Conservation (phyloP, 2,888 invertebrate genomes). For the Nemapogon koenigi region DNA sequence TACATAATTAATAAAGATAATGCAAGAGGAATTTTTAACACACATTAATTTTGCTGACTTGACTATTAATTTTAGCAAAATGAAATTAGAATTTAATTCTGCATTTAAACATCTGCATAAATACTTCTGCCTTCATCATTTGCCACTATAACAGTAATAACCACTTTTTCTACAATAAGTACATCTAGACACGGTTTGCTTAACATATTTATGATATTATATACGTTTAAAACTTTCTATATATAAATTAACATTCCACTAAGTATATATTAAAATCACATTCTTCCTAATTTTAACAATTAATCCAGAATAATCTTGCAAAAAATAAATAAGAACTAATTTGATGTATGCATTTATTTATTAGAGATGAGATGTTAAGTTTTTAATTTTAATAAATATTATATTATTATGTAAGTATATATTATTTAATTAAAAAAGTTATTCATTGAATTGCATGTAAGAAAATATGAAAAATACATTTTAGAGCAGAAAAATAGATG, state of each 20-base stretch:
- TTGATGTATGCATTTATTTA: too few species aligned
- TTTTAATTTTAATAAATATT: background rate
- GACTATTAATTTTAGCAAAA: too few species aligned
- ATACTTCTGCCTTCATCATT: too few species aligned
- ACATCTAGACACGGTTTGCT: too few species aligned
- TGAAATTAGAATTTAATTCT: too few species aligned
- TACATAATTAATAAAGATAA: too few species aligned
- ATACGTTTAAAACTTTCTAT: conserved; percentile 33
- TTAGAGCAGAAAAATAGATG: conserved; percentile 1
- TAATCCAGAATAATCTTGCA: conserved; percentile 44
- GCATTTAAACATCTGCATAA: too few species aligned
- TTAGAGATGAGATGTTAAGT: too few species aligned
- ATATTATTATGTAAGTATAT: background rate
- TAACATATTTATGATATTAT: conserved; percentile 45
- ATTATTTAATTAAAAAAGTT: background rate
- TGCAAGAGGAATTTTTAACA: too few species aligned
- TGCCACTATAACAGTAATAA: too few species aligned
- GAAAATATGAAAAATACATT: background rate
- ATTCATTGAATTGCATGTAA: background rate
- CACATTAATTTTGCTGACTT: too few species aligned
- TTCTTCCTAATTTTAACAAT: conserved; percentile 57
- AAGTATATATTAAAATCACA: conserved; percentile 62
- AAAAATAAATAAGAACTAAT: conserved; percentile 46
- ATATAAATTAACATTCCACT: conserved; percentile 53
- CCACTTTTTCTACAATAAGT: too few species aligned